Evolutionary conservation across 2,113 vertebrate genomes (phyloP).

Genomic region (Suricata suricatta): DNA sequence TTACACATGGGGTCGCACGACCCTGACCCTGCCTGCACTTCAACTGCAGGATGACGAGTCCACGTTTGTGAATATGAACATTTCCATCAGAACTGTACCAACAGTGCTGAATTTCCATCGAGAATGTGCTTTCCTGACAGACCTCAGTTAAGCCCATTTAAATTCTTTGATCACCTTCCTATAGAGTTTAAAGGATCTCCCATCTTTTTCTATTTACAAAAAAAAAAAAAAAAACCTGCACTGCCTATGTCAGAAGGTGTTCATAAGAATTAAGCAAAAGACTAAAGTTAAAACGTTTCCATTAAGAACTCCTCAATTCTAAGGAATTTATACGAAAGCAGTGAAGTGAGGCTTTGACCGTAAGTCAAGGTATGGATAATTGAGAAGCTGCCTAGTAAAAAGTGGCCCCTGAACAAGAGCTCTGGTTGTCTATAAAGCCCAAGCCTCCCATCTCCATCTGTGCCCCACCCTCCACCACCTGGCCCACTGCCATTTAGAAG

Average conservation of each 20-base stretch:
- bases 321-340: not conserved
- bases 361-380: not conserved
- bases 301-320: not conserved
- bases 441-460: too few species aligned
- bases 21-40: not conserved
- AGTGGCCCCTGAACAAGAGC: not conserved
- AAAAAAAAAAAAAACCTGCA: not conserved
- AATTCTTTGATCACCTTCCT: not conserved
- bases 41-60: not conserved
- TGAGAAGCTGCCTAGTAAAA: not conserved
- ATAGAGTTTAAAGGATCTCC: not conserved
- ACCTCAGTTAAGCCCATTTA: not conserved
- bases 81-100: not conserved
- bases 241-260: not conserved
- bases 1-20: accelerated
- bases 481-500: not conserved
- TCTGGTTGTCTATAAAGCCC: not conserved
- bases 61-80: accelerated
- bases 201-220: not conserved
- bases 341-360: not conserved
- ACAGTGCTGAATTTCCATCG: not conserved
- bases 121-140: not conserved
- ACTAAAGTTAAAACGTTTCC: not conserved
- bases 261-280: not conserved
- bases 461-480: not conserved